A percentile compares a stretch with the other conserved stretches of the same genome.
phyloP scores from a whole-genome alignment of 2,113 vertebrate species.

The Pterophyllum scalare region DNA sequence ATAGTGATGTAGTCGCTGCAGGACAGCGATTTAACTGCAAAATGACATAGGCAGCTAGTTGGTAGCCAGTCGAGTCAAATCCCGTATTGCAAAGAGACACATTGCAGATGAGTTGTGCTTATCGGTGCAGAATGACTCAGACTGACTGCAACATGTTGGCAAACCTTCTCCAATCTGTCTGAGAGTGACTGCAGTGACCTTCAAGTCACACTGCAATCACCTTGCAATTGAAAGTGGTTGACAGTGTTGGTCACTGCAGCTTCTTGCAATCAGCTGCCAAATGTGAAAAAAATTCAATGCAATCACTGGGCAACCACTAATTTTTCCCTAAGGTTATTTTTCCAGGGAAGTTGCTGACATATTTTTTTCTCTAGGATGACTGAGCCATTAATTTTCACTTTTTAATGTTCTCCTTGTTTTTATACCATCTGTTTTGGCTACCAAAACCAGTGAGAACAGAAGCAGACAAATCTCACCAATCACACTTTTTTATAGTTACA shows the following conservation, averaged over 20 bases:
- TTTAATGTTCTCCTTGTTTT: slow-evolving; percentile 6
- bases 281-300: neutral
- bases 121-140: neutral
- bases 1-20: neutral
- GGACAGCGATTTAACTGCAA: neutral
- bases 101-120: neutral
- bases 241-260: neutral
- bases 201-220: neutral
- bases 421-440: neutral
- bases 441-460: neutral
- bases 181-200: too few relatives aligned
- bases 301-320: neutral
- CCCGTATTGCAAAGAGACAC: neutral
- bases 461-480: neutral
- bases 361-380: neutral
- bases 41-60: neutral
- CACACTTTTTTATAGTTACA: slow-evolving; percentile 7
- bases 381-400: neutral
- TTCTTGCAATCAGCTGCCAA: neutral
- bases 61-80: neutral
- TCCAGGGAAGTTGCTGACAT: neutral
- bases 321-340: neutral
- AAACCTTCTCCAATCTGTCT: neutral
- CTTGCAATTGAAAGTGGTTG: neutral
- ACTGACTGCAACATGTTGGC: neutral